These are phyloP conservation scores for Alca torda DNA, from an alignment of 2,797 vertebrate species.

Conservation along the genomic window DNA sequence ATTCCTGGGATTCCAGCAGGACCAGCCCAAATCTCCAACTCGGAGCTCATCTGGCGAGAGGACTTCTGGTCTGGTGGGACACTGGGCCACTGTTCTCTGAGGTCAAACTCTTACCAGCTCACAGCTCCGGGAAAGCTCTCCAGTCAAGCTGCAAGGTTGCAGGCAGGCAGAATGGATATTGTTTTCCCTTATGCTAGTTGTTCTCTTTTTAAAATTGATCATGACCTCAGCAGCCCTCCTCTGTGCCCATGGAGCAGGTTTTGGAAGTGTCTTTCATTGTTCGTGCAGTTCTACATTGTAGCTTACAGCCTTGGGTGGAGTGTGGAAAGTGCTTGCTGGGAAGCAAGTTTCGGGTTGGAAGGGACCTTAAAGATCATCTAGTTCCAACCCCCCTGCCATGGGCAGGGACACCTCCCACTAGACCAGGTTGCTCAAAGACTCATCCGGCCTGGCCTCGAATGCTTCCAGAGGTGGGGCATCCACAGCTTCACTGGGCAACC, in stretches of 20 bases:
- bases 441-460: no score
- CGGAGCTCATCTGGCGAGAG: accelerated
- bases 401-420: no score
- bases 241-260: neutral
- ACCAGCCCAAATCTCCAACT: neutral
- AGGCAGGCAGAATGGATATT: neutral
- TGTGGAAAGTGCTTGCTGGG: neutral
- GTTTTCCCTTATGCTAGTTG: neutral
- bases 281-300: neutral
- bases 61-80: neutral
- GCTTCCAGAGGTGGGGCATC: no score
- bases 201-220: neutral
- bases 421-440: no score
- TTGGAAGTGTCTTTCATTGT: neutral
- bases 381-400: no score
- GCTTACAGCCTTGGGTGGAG: neutral
- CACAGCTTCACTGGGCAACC: no score
- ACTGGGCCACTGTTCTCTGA: neutral
- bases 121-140: neutral
- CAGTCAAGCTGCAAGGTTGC: neutral
- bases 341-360: neutral
- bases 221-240: neutral
- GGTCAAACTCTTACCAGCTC: neutral
- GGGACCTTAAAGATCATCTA: neutral
- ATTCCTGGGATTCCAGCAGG: slow-evolving; percentile 24